Percentiles rank a stretch among this genome's conserved stretches.
These are phyloP conservation scores for Tineola bisselliella DNA, from an alignment of 2,888 invertebrate species.

Conservation along the genomic window DNA sequence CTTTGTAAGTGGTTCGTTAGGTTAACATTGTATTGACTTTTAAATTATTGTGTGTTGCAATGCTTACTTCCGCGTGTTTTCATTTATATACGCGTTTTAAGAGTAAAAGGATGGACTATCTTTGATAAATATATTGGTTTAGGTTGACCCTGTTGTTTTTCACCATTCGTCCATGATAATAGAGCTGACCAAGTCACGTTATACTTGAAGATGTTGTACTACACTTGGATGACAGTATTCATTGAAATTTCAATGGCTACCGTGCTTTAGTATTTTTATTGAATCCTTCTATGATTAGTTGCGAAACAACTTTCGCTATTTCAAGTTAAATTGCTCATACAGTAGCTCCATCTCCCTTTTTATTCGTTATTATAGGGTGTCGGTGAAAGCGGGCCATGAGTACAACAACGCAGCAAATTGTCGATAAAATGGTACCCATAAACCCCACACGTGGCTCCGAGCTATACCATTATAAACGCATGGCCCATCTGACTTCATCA, in stretches of 20 bases:
- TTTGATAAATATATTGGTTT: no score
- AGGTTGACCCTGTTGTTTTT: no score
- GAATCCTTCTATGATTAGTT: no score
- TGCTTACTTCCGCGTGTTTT: not conserved
- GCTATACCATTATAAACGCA: constrained; percentile 11
- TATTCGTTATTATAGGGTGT: constrained; percentile 8
- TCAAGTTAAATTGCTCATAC: not conserved
- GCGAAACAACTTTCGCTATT: not conserved
- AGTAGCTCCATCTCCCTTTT: constrained; percentile 8
- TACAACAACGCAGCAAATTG: constrained; percentile 10
- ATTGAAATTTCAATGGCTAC: not conserved
- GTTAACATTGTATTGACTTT: not conserved
- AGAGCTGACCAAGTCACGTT: no score
- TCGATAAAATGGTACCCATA: constrained; percentile 12
- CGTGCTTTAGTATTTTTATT: not conserved
- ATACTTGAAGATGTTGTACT: no score
- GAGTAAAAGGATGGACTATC: no score
- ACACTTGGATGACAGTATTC: no score
- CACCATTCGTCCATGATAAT: no score
- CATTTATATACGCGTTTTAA: not conserved
- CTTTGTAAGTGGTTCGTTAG: not conserved
- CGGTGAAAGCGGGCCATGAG: constrained; percentile 6
- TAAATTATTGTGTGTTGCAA: not conserved
- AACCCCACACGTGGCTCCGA: constrained; percentile 13
- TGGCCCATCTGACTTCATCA: not conserved